These are phyloP conservation scores for Hemiprocne comata DNA, from an alignment of 2,113 vertebrate genomes.

Conservation along the genomic window DNA sequence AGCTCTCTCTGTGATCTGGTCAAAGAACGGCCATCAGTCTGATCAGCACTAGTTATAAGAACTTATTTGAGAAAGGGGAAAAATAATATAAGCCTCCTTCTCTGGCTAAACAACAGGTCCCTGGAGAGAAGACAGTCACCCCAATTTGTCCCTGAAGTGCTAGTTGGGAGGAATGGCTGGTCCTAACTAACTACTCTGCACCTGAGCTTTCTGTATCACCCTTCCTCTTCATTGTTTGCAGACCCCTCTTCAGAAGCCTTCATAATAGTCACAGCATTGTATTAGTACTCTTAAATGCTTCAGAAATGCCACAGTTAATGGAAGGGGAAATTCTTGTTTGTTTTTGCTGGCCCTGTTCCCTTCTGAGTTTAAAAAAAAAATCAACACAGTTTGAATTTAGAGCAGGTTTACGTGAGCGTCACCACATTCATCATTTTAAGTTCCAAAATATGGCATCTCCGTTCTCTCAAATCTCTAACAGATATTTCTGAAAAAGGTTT, in stretches of 20 bases:
- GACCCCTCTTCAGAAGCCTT: neutral
- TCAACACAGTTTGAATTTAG: neutral
- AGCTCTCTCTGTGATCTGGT: neutral
- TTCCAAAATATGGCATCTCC: neutral
- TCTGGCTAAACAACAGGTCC: neutral
- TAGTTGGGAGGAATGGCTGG: neutral
- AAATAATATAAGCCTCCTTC: neutral
- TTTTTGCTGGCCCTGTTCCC: neutral
- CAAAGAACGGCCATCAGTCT: neutral
- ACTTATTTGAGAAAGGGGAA: neutral
- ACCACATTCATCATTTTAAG: neutral
- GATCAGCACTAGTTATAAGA: neutral
- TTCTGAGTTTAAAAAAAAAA: neutral
- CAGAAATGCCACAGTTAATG: neutral
- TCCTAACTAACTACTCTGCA: neutral
- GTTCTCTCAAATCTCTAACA: neutral
- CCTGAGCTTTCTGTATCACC: neutral
- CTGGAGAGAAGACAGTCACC: neutral
- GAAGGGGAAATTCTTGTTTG: neutral
- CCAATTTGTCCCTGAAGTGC: neutral
- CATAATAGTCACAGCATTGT: neutral
- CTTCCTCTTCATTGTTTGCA: neutral
- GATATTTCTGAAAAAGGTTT: neutral
- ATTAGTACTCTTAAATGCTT: neutral
- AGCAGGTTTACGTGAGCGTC: neutral